Percentiles rank a stretch among this genome's conserved stretches.
These are phyloP conservation scores for Hirundichthys speculiger DNA, from an alignment of 2,113 vertebrate genomes.

Conservation along the genomic window DNA sequence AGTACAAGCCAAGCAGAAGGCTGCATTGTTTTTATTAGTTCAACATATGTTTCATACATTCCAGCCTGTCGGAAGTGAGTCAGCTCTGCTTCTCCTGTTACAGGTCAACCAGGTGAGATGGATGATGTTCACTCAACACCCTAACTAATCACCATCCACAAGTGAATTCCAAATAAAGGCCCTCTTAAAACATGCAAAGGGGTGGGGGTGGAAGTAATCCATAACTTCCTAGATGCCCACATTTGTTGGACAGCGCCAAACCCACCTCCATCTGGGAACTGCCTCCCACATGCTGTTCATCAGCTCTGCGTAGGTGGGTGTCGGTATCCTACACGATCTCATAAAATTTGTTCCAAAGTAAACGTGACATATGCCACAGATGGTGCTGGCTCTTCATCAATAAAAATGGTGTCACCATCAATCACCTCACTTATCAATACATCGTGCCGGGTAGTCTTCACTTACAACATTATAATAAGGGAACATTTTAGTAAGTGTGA, in stretches of 20 bases:
- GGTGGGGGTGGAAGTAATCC: not conserved
- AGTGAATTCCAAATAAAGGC: not conserved
- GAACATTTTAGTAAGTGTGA: no score
- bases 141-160: not conserved
- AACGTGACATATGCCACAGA: slow-evolving; percentile 38
- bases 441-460: not conserved
- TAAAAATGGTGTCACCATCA: not conserved
- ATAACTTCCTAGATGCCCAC: not conserved
- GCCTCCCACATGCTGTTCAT: slow-evolving; percentile 49
- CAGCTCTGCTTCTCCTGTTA: slow-evolving; percentile 10
- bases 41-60: not conserved
- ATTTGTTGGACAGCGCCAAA: slow-evolving; percentile 15
- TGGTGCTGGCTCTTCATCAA: slow-evolving; percentile 17
- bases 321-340: slow-evolving; percentile 23
- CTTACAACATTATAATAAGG: no score
- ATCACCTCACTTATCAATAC: not conserved
- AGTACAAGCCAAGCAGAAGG: not conserved
- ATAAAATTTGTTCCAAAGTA: slow-evolving; percentile 17
- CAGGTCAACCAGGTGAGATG: not conserved
- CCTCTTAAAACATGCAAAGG: not conserved
- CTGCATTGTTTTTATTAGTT: no score
- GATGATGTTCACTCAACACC: not conserved
- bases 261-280: slow-evolving; percentile 40
- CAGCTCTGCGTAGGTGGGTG: slow-evolving; percentile 40
- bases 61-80: slow-evolving; percentile 27